phyloP scores from a whole-genome alignment of 2,888 invertebrate species.

The Tuta absoluta region DNA sequence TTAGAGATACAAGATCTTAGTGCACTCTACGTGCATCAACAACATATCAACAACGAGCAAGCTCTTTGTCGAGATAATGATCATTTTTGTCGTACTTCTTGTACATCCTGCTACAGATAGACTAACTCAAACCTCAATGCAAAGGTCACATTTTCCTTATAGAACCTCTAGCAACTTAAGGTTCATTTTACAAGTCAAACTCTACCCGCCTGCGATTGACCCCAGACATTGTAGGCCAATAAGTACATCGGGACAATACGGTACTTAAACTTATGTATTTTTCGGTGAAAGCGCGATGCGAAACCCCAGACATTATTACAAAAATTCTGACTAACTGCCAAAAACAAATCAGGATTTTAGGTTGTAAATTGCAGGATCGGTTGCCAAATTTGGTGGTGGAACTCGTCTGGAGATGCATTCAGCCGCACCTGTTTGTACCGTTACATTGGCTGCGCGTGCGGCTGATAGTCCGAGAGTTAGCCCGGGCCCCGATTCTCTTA shows the following conservation, averaged over 20 bases:
- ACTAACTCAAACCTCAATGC: no score
- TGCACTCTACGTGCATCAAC: no score
- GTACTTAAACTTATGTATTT: neutral
- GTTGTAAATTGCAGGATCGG: slow-evolving; percentile 15
- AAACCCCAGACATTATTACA: neutral
- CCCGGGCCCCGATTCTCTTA: no score
- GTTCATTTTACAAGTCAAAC: neutral
- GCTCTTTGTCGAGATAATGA: no score
- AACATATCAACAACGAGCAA: no score
- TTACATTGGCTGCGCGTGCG: slow-evolving; percentile 17
- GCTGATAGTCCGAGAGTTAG: neutral
- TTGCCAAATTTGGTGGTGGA: slow-evolving; percentile 10
- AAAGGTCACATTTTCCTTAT: neutral
- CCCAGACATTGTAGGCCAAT: slow-evolving; percentile 16
- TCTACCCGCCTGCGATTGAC: slow-evolving; percentile 4
- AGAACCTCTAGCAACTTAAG: neutral
- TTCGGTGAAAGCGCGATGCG: slow-evolving; percentile 20
- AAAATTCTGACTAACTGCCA: neutral
- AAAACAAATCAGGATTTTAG: slow-evolving; percentile 16
- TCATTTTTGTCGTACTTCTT: no score
- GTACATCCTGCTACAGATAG: no score
- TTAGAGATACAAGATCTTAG: no score
- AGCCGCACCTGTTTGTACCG: slow-evolving; percentile 28
- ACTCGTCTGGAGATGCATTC: slow-evolving; percentile 9
- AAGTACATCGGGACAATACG: slow-evolving; percentile 18